Percentiles rank a stretch among this genome's conserved stretches.
Evolutionary conservation across 2,888 invertebrate genomes (phyloP).

Genomic region (Scaptomyza parva): DNA sequence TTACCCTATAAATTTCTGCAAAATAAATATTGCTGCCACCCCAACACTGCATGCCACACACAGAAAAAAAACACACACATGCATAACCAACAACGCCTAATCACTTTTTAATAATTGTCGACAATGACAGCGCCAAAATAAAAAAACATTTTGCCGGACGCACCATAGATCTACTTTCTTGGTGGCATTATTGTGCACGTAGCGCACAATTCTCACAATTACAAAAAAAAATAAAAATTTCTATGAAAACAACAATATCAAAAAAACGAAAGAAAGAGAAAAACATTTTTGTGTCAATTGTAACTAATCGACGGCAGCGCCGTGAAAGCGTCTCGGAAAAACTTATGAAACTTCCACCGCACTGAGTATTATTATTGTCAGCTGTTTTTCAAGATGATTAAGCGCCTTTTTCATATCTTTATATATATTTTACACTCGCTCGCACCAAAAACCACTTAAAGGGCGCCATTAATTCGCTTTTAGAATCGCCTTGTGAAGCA

Average conservation of each 20-base stretch:
- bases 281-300: conserved; percentile 74
- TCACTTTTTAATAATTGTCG: conserved; percentile 70
- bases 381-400: conserved; percentile 76
- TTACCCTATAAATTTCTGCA: neutral
- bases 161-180: conserved; percentile 65
- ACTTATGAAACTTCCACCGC: conserved; percentile 59
- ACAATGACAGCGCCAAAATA: conserved; percentile 70
- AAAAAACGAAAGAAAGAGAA: conserved; percentile 50
- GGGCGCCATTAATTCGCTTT: conserved; percentile 63
- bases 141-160: conserved; percentile 54
- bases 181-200: conserved; percentile 48
- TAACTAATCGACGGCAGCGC: conserved; percentile 74
- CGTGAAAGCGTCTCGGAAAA: conserved; percentile 74
- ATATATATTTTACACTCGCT: conserved; percentile 24
- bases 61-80: too few relatives aligned
- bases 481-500: conserved; percentile 62
- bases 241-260: conserved; percentile 67
- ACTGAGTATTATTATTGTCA: conserved; percentile 68
- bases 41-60: neutral
- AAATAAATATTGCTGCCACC: conserved; percentile 31
- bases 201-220: conserved; percentile 77
- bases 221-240: conserved; percentile 72
- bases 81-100: conserved; percentile 48
- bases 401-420: conserved; percentile 55
- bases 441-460: conserved; percentile 33